Evolutionary conservation across 2,797 vertebrate genomes (phyloP), one percentile per base, ranked within the genome.

Genomic region (Anguilla pacifica): DNA sequence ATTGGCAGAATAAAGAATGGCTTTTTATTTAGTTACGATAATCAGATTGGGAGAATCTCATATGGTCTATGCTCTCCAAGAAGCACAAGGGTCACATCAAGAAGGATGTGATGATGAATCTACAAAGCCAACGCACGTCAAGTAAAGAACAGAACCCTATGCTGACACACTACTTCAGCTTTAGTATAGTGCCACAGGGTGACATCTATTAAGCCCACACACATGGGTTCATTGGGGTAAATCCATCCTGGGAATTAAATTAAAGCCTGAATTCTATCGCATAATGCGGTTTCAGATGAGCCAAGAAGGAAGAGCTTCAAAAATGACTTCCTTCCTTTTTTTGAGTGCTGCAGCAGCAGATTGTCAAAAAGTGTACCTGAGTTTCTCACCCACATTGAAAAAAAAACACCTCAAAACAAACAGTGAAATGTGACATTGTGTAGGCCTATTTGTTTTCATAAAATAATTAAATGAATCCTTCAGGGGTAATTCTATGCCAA

Each of bases 391-490:
- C 4, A 25, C 0, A 51, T 39, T 15, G 55, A 11, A 53, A 53
- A n/a, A 19, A 72, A 31, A 35, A 35, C 15, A 55, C 0, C 11
- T 3, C 10, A 77, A 3, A 70, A 46, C 74, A 31, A 77, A 86
- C 53, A 31, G 2, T 35, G 13, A 51, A 53, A 85, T 64, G 51
- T 72, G 25, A 84, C 17, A 87, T 57, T 84, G 57, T 19, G 39
- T 59, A 35, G 55, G 46, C 53, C 6, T 28, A 74, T 67, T 55
- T 72, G 64, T 86, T 86, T 57, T n/a, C 49, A 19, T 70, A 31
- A 86, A 77, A 28, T 15, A 28, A 86, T 77, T 17, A 86, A 74
- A 28, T 55, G n/a, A 53, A 17, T 79, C 67, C 49, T 57, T 13
- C 13, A 46, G 35, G 77, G 59, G 13, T n/a, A 87, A 57, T 79